Evolutionary conservation across 2,888 invertebrate species (phyloP).

Genomic region (Euplagia quadripunctaria): DNA sequence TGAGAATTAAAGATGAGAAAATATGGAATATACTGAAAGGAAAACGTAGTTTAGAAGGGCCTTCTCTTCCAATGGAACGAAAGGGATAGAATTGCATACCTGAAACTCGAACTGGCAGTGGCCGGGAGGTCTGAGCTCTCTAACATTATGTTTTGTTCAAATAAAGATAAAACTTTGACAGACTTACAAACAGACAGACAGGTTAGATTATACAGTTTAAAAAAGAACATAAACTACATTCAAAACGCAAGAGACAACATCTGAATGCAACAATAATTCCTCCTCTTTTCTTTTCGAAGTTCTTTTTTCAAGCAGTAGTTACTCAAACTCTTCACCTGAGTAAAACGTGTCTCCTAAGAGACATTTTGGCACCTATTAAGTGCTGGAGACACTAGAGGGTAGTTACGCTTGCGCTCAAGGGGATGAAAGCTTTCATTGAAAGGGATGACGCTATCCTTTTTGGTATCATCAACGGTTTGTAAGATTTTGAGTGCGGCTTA

Average conservation of each 20-base stretch:
- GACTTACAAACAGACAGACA: too few species aligned
- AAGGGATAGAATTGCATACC: too few species aligned
- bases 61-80: too few species aligned
- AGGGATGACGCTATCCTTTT: slow-evolving; percentile 40
- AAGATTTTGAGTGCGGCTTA: slow-evolving; percentile 11
- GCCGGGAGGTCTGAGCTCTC: too few species aligned
- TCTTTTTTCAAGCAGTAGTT: slow-evolving; percentile 18
- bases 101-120: too few species aligned
- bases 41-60: too few species aligned
- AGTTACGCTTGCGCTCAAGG: slow-evolving; percentile 48
- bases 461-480: slow-evolving; percentile 17
- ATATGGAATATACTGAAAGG: too few species aligned
- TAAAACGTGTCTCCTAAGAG: slow-evolving; percentile 34
- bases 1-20: too few species aligned
- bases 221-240: neutral
- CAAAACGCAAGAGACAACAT: neutral
- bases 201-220: neutral
- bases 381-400: slow-evolving; percentile 50
- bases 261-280: neutral
- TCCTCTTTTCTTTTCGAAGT: neutral
- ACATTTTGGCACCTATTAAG: slow-evolving; percentile 52
- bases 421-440: slow-evolving; percentile 56
- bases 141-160: too few species aligned
- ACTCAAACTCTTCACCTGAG: slow-evolving; percentile 29
- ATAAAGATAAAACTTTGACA: too few species aligned